Percentiles rank a stretch among this genome's conserved stretches.
These are phyloP conservation scores for Athalia rosae DNA, from an alignment of 2,888 invertebrate species.

Conservation along the genomic window DNA sequence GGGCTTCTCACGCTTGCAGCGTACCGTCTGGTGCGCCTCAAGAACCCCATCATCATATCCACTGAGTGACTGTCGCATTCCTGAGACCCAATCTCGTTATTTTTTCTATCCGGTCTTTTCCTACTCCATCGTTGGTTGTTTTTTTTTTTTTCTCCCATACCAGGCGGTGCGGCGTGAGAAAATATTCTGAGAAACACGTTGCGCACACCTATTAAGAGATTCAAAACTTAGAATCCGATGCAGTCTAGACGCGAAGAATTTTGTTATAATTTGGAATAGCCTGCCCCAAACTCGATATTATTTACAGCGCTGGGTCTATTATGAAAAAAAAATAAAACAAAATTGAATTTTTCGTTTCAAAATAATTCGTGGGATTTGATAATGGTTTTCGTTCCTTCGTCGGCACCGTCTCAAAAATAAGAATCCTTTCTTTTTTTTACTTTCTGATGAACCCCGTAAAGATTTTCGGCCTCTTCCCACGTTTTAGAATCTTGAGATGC, in stretches of 20 bases:
- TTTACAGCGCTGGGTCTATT: too few species aligned
- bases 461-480: conserved; percentile 28
- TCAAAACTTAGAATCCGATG: neutral
- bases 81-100: conserved; percentile 26
- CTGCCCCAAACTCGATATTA: too few species aligned
- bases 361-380: too few species aligned
- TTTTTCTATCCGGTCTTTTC: neutral
- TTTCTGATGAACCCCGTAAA: neutral
- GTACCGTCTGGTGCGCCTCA: neutral
- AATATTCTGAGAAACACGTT: conserved; percentile 19
- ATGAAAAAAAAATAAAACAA: too few species aligned
- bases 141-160: neutral
- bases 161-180: conserved; percentile 23
- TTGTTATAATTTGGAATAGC: too few species aligned
- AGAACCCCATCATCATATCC: neutral
- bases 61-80: conserved; percentile 19
- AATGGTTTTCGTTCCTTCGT: conserved; percentile 10
- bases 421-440: neutral
- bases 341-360: too few species aligned
- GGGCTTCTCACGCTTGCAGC: conserved; percentile 64
- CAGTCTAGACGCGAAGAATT: neutral
- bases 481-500: conserved; percentile 35
- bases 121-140: neutral
- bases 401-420: neutral
- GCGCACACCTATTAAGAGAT: neutral